phyloP scores from a whole-genome alignment of 2,113 vertebrate genomes.

The Nerophis lumbriciformis region DNA sequence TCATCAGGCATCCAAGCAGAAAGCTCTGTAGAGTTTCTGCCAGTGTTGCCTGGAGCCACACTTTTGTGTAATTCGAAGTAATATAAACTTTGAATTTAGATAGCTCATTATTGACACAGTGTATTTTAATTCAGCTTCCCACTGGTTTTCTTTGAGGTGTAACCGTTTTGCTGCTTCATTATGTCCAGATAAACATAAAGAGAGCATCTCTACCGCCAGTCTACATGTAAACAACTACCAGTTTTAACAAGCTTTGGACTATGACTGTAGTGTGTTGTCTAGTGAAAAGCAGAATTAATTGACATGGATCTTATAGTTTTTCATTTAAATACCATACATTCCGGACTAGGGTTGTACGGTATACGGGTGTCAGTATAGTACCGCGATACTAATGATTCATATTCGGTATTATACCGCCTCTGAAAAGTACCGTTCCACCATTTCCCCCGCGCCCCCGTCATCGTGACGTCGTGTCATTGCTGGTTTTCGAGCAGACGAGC shows the following conservation, averaged over 20 bases:
- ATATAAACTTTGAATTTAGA: constrained; percentile 71
- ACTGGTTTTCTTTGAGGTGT: constrained; percentile 49
- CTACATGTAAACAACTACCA: constrained; percentile 21
- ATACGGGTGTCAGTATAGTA: no score
- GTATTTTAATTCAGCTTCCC: constrained; percentile 63
- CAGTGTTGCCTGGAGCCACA: constrained; percentile 38
- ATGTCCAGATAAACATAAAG: constrained; percentile 50
- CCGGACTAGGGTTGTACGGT: no score
- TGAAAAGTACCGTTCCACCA: no score
- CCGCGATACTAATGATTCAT: no score
- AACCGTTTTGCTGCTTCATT: constrained; percentile 41
- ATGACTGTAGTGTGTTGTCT: not conserved
- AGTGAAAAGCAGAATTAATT: constrained; percentile 33
- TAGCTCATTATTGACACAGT: constrained; percentile 55
- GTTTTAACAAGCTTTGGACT: not conserved
- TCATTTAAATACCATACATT: no score
- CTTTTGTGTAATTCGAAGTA: constrained; percentile 65
- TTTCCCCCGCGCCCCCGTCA: no score
- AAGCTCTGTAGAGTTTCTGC: constrained; percentile 42
- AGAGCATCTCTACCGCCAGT: constrained; percentile 17
- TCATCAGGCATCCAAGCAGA: constrained; percentile 48
- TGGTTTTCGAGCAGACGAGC: no score
- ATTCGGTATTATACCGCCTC: no score
- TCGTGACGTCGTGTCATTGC: no score
- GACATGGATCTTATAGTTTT: constrained; percentile 8